Base-by-base conservation (phyloP, 2,113 vertebrate species). In the Gadus macrocephalus region DNA sequence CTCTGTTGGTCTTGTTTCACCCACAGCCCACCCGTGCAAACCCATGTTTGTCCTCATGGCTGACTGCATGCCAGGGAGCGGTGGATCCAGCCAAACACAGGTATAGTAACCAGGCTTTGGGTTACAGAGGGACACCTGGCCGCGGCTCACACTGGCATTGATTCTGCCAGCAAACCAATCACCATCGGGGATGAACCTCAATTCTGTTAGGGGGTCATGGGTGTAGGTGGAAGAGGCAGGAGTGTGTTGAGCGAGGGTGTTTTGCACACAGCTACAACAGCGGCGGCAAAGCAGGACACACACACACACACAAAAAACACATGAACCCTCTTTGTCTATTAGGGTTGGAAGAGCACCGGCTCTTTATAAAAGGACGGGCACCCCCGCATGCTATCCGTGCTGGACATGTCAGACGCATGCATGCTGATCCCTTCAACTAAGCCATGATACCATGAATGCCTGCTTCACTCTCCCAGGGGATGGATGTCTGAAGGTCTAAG, bases 141-240 rank as follows among this genome's bases (percentile, higher is more conserved):
- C 61, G 28, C 77, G 64, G 70, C n/a, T 79, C 76, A 85, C 85
- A 78, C 64, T 73, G 86, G 73, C 83, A 83, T 89, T 88, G 83
- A 90, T 76, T 88, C 82, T 86, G 87, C 88, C 86, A 86, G 83
- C 80, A 87, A 88, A 89, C 89, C 86, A 89, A 89, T 90, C 87
- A 89, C 82, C 78, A 83, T 83, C 84, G 86, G 76, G 83, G 86
- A 89, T 88, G 83, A 89, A 87, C 82, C 89, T 85, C 84, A 83
- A 79, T 86, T 83, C 87, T 86, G 86, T 83, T 84, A 75, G 76
- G 81, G 83, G 87, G 86, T 87, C 86, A 78, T 62, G 78, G 83
- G 74, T 86, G 87, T 84, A 84, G 82, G 85, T 88, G 87, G 88
- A 83, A 66, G 82, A 83, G 84, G 84, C 76, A 64, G 81, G 74